Evolutionary conservation across 2,797 vertebrate species (phyloP).

Genomic region (Gadopsis bispinosus): DNA sequence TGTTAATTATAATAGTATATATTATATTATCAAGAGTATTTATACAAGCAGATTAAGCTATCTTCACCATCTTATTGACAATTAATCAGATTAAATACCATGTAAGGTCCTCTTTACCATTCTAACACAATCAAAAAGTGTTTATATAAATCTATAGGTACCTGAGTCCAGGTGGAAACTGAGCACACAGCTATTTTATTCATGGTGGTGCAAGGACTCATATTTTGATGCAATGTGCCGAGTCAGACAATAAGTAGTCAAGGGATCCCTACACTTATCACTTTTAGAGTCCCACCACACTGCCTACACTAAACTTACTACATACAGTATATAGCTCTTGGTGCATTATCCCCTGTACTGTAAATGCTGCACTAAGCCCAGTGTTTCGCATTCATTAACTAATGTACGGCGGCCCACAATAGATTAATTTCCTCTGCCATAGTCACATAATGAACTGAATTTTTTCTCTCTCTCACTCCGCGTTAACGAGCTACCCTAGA

Average conservation of each 20-base stretch:
- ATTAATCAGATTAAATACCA: neutral
- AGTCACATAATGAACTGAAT: too few relatives aligned
- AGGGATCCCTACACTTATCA: neutral
- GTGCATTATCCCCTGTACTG: neutral
- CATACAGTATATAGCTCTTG: neutral
- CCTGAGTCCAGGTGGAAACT: neutral
- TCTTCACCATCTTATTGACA: neutral
- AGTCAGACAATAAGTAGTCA: neutral
- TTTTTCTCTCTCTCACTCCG: too few relatives aligned
- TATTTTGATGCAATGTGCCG: conserved; percentile 4
- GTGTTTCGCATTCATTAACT: too few relatives aligned
- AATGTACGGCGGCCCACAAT: too few relatives aligned
- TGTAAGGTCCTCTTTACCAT: neutral
- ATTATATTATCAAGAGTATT: neutral
- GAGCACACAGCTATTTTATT: neutral
- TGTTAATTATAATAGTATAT: too few relatives aligned
- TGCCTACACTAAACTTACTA: neutral
- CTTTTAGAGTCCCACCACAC: neutral
- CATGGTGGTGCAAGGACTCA: neutral
- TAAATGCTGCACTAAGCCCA: neutral
- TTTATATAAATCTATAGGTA: neutral
- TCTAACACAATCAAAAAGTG: neutral
- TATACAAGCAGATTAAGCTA: neutral
- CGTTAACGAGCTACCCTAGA: too few relatives aligned
- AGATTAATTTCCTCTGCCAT: too few relatives aligned